phyloP scores from a whole-genome alignment of 1,140 invertebrate genomes.

The Aphidius ervi region DNA sequence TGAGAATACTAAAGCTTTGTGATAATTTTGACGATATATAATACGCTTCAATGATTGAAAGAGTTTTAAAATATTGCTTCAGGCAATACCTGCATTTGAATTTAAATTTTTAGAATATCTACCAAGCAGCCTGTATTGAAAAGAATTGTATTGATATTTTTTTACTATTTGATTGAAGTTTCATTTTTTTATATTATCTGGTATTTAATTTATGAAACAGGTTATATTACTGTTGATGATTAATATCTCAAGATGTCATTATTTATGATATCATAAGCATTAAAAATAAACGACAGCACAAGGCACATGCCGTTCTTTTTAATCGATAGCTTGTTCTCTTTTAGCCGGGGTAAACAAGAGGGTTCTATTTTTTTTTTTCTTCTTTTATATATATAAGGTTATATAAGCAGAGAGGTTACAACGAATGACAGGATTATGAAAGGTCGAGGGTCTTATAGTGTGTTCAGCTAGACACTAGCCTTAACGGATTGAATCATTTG shows the following conservation, averaged over 20 bases:
- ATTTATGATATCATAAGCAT: too few species aligned
- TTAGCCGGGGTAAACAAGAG: background rate
- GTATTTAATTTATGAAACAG: too few species aligned
- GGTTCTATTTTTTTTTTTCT: background rate
- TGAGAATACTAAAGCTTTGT: conserved; percentile 9
- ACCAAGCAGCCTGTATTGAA: conserved; percentile 10
- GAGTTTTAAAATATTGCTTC: conserved; percentile 6
- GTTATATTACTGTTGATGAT: too few species aligned
- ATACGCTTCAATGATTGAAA: conserved; percentile 14
- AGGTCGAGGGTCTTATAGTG: conserved; percentile 25
- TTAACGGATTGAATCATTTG: conserved; percentile 47
- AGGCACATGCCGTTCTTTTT: background rate
- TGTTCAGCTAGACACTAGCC: conserved; percentile 21
- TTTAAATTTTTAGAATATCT: conserved; percentile 13
- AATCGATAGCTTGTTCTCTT: conserved; percentile 8
- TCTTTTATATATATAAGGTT: background rate
- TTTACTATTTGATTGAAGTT: background rate
- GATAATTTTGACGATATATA: conserved; percentile 12
- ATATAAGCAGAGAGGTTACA: background rate
- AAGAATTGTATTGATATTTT: conserved; percentile 11
- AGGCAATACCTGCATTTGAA: conserved; percentile 21
- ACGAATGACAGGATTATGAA: conserved; percentile 26
- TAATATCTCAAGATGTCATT: too few species aligned
- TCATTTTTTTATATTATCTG: too few species aligned
- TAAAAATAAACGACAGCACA: too few species aligned